Conservation (phyloP, 2,113 vertebrate genomes). For the Tachysurus vachellii region DNA sequence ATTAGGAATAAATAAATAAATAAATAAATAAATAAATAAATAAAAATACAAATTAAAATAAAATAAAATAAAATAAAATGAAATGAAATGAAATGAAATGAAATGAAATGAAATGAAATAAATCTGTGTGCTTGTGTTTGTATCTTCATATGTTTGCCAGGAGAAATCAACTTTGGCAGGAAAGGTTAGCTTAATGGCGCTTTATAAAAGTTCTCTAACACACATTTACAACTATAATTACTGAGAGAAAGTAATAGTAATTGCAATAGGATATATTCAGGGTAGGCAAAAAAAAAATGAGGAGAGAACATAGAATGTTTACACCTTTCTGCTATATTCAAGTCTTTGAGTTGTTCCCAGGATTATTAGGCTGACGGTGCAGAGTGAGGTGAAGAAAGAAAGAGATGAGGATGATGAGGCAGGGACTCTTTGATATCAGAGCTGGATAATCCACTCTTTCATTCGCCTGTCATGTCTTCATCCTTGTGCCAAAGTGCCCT, state of each 20-base stretch:
- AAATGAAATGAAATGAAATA: not conserved
- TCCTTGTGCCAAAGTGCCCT: conserved; percentile 50
- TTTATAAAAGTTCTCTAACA: not conserved
- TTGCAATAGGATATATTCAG: not conserved
- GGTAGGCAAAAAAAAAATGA: not conserved
- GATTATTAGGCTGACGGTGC: conserved; percentile 31
- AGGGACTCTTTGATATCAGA: conserved; percentile 56
- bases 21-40: not conserved
- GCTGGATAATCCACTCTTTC: conserved; percentile 57
- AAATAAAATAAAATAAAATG: not conserved
- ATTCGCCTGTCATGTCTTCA: conserved; percentile 54
- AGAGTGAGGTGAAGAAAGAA: conserved; percentile 33
- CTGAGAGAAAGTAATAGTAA: not conserved
- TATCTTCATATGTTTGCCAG: not conserved
- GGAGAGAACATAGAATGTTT: not conserved
- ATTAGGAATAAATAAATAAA: not conserved
- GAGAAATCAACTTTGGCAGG: not conserved
- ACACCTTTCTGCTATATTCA: conserved; percentile 13
- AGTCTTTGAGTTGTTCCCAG: conserved; percentile 23
- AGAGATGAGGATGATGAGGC: conserved; percentile 25
- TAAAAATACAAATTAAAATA: not conserved
- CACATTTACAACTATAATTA: not conserved
- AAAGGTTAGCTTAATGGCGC: not conserved
- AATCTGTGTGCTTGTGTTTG: not conserved
- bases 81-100: too few relatives aligned